Evolutionary conservation across 2,797 vertebrate genomes (phyloP).

Genomic region (Dallia pectoralis): DNA sequence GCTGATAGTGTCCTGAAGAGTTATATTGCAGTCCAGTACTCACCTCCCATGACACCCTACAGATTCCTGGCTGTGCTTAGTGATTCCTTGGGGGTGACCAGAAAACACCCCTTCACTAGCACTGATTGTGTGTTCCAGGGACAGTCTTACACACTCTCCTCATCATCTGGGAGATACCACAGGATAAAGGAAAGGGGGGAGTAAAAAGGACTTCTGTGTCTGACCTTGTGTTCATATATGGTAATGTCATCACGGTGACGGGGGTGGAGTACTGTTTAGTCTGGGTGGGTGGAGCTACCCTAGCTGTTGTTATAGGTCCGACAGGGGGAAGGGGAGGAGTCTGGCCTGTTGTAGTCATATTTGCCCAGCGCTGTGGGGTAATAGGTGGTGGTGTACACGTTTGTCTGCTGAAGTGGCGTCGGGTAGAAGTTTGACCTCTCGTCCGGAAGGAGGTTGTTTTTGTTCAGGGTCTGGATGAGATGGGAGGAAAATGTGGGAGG

Average conservation of each 20-base stretch:
- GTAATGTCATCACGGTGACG: slow-evolving; percentile 5
- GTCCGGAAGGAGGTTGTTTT: slow-evolving; percentile 96
- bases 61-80: slow-evolving; percentile 29
- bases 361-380: slow-evolving; percentile 92
- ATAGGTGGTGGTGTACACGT: slow-evolving; percentile 98
- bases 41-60: slow-evolving; percentile 30
- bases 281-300: slow-evolving; percentile 57
- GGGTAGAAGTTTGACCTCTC: slow-evolving; percentile 93
- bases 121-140: slow-evolving; percentile 48
- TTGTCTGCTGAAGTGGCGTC: slow-evolving; percentile 90
- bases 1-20: slow-evolving; percentile 5
- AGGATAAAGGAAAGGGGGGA: slow-evolving; percentile 26
- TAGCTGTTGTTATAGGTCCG: slow-evolving; percentile 94
- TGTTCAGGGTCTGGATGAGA: slow-evolving; percentile 90
- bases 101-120: slow-evolving; percentile 10
- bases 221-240: slow-evolving; percentile 6
- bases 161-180: slow-evolving; percentile 38
- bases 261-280: background rate
- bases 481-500: too few relatives aligned
- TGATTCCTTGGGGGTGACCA: background rate
- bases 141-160: slow-evolving; percentile 39
- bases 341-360: slow-evolving; percentile 93
- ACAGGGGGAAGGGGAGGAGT: slow-evolving; percentile 92
- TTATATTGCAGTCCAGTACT: slow-evolving; percentile 35
- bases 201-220: slow-evolving; percentile 5